phyloP scores from a whole-genome alignment of 2,113 vertebrate species.

The Paradisaea rubra region DNA sequence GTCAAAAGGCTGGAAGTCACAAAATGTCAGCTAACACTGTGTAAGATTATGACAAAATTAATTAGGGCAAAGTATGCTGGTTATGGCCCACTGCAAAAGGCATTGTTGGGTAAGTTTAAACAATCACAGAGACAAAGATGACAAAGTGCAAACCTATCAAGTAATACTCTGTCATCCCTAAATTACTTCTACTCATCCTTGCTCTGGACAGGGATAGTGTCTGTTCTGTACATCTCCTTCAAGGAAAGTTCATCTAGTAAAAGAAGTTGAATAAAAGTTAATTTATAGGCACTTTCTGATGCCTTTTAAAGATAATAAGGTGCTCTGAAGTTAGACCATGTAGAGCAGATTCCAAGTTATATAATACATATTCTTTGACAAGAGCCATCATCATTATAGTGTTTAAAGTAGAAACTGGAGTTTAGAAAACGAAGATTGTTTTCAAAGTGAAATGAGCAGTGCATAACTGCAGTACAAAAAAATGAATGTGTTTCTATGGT shows the following conservation, averaged over 20 bases:
- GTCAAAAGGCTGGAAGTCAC: conserved; percentile 14
- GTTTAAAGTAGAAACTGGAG: background rate
- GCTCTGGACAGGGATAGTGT: background rate
- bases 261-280: background rate
- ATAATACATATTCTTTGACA: background rate
- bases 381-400: background rate
- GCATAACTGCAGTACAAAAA: background rate
- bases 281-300: background rate
- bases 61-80: background rate
- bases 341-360: background rate
- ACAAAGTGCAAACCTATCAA: background rate
- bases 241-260: background rate
- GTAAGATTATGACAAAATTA: conserved; percentile 32
- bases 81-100: background rate
- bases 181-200: background rate
- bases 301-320: background rate
- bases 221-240: background rate
- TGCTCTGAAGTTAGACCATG: background rate
- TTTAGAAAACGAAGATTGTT: background rate
- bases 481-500: background rate
- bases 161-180: background rate
- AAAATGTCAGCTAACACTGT: conserved; percentile 7
- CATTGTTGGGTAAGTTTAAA: background rate
- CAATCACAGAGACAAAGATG: background rate
- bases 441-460: background rate